Evolutionary conservation across 2,797 vertebrate species (phyloP), one percentile per base, ranked within the genome.

Genomic region (Tenualosa thibaudeaui): DNA sequence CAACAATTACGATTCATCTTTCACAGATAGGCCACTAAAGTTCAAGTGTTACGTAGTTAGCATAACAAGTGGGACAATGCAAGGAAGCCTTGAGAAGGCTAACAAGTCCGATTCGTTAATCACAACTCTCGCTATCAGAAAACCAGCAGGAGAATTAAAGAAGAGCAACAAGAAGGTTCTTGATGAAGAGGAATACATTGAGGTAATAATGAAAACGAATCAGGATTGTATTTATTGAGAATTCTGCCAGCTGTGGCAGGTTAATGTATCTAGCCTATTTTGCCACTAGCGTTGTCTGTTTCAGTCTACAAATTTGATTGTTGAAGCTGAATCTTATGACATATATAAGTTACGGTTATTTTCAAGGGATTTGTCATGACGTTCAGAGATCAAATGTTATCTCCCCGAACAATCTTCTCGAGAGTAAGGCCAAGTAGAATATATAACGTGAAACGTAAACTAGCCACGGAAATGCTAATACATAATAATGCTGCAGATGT

Each of bases 111-210:
- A 78, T 5, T 78, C 71, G 37, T 5, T 71, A 71, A 71, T 78
- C 17, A 78, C 71, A 19, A 78, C 71, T 78, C 71, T 78, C 37
- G 71, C 71, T 19, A 46, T 78, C 17, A 78, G 71, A 26, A 81
- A 58, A 81, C 54, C 84, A 24, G 40, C 75, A n/a, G 81, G 85
- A 9, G 53, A 85, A 26, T 15, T 7, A 5, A 65, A 83, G 17
- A 83, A 68, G 2, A 40, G 54, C 9, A 75, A 62, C 3, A 87
- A 82, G 31, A 90, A 85, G 9, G 68, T 90, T 54, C 83, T 90
- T 15, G 88, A 88, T 54, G 88, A 89, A 46, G 87, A 87, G 0
- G 17, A 88, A 51, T 89, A 90, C 60, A 85, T 88, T 6, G 89
- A 85, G 86, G 89, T 87, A 81, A 40, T 26, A 12, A 40, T 6